Evolutionary conservation across 2,113 vertebrate genomes (phyloP), one percentile per base, ranked within the genome.

Genomic region (Chionomys nivalis): DNA sequence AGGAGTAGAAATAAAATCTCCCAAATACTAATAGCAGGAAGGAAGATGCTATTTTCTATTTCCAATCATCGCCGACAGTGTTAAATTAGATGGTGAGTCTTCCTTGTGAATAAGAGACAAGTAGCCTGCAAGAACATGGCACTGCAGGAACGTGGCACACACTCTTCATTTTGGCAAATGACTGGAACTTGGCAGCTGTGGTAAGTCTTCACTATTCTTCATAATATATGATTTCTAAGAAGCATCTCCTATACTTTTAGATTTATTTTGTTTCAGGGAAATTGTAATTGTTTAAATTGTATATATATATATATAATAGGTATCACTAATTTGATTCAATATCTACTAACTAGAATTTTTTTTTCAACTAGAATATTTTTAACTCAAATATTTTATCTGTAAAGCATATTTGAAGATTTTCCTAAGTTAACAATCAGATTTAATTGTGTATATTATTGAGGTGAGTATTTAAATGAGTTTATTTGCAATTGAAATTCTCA

Each of bases 191-290:
- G 98, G 97, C 98, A 98, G 98, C 98, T 98, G 73, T 98, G 98
- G 99, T 99, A 98, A 99, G 99, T 99, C 97, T 97, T 94, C 97
- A 36, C 94, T 95, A 93, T 97, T 92, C 96, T 97, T 96, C 72
- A 96, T 91, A 55, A 85, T 96, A 87, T 2, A 0, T 97, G 91
- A 89, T 98, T 95, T 98, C 55, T 97, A 90, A 95, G 95, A 89
- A 92, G 33, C 81, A 95, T 76, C 47, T 63, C 91, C 28, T 63
- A 4, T 72, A 44, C 12, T 36, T 31, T 90, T 73, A 31, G 6
- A 24, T 88, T 72, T 44, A 61, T 97, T 97, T 68, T 13, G 94
- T 94, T 83, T 86, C 93, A 95, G 91, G 73, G 2, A 94, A 93
- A 91, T 44, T 95, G 2, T 94, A 93, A 91, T 44, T 95, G 49